Evolutionary conservation across 2,888 invertebrate genomes (phyloP).

Genomic region (Orchesellides sinensis): DNA sequence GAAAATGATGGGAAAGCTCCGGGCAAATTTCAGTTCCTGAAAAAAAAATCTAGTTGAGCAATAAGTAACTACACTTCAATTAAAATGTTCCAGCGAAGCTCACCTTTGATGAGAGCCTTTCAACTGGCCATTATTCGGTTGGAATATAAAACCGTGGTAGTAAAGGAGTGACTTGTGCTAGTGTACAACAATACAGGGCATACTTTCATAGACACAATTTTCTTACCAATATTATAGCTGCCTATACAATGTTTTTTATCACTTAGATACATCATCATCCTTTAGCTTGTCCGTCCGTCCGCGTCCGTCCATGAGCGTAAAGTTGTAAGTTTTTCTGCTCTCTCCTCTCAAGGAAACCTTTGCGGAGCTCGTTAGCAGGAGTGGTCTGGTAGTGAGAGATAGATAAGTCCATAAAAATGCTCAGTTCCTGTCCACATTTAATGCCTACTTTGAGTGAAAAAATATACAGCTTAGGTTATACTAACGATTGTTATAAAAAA

Average conservation of each 20-base stretch:
- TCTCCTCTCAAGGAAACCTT: not conserved
- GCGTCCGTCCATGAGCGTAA: no score
- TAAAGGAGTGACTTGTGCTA: not conserved
- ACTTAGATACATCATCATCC: constrained; percentile 38
- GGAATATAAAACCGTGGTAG: not conserved
- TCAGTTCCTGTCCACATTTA: constrained; percentile 61
- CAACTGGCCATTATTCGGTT: constrained; percentile 57
- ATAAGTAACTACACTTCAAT: constrained; percentile 46
- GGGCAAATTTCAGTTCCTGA: constrained; percentile 40
- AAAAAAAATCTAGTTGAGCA: constrained; percentile 7
- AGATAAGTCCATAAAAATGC: constrained; percentile 56
- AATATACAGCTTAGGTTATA: constrained; percentile 9
- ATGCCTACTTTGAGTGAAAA: constrained; percentile 6
- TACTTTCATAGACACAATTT: constrained; percentile 9
- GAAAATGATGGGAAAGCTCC: constrained; percentile 50
- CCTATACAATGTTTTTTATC: constrained; percentile 41
- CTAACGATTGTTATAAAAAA: constrained; percentile 49
- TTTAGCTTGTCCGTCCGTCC: constrained; percentile 21
- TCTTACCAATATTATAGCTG: constrained; percentile 1
- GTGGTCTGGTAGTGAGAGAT: constrained; percentile 51
- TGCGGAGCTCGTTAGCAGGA: constrained; percentile 57
- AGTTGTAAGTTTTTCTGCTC: constrained; percentile 11
- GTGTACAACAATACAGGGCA: not conserved
- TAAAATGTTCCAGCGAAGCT: constrained; percentile 62
- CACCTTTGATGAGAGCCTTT: constrained; percentile 59